Evolutionary conservation across 1,140 invertebrate species (phyloP).

Genomic region (Drosophila mayri): DNA sequence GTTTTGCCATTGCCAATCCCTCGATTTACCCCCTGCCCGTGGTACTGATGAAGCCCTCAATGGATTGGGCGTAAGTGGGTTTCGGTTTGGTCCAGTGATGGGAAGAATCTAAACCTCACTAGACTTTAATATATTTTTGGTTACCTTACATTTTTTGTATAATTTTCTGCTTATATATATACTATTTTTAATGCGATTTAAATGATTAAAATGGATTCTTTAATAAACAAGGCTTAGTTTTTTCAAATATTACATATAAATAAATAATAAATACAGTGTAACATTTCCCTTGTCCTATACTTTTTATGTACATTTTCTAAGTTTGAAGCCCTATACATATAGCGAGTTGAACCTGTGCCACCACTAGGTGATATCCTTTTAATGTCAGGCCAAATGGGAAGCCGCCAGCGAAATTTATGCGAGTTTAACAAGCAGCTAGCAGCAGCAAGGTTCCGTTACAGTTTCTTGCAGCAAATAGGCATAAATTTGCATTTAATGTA

Average conservation of each 20-base stretch:
- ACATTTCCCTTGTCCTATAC: no score
- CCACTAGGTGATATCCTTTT: conserved; percentile 38
- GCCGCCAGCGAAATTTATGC: conserved; percentile 63
- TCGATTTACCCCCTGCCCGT: conserved; percentile 2
- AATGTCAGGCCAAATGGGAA: conserved; percentile 53
- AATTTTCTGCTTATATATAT: background rate
- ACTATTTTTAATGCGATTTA: background rate
- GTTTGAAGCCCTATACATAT: background rate
- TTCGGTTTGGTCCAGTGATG: conserved; percentile 1
- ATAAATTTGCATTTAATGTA: conserved; percentile 82
- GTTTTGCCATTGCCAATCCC: conserved; percentile 50
- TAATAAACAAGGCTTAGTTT: background rate
- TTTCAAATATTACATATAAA: no score
- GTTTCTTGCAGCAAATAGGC: conserved; percentile 71
- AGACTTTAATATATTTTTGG: background rate
- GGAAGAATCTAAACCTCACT: no score
- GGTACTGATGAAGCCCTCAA: conserved; percentile 61
- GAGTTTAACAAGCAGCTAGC: conserved; percentile 71
- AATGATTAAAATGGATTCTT: background rate
- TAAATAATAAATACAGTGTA: background rate
- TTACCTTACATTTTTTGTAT: background rate
- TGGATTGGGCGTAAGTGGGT: conserved; percentile 10
- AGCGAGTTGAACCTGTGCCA: background rate
- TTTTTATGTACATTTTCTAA: background rate
- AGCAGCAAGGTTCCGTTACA: conserved; percentile 71